Evolutionary conservation across 2,888 invertebrate genomes (phyloP), one percentile per base, ranked within the genome.

Genomic region (Neelides folsomi): DNA sequence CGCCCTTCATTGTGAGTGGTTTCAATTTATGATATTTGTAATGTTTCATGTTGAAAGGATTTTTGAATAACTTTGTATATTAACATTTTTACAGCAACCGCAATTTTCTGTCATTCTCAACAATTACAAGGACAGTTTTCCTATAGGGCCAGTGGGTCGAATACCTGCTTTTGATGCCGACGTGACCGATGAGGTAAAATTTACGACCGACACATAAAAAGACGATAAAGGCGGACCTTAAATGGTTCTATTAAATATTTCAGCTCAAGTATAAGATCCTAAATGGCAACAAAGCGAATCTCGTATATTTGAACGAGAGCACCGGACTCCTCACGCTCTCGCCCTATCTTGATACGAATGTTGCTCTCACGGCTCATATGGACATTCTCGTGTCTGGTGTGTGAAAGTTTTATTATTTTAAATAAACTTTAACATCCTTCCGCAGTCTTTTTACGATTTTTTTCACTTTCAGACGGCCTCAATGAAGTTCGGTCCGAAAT

Each of bases 161-260:
- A 85, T 95, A 35, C 95, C 95, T 1, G 95, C 94, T 0, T 82
- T 80, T 66, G 95, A 97, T 71, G 93, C 92, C 10, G 95, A 95
- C 72, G 89, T 93, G 27, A 85, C 86, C 5, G 93, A 94, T 68
- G 66, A 67, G 62, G 66, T 67, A 55, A 53, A 52, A 37, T 18
- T 15, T 49, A 20, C 43, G n/a, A 19, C 10, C 43, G n/a, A 19
- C 10, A 20, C 44, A 44, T 15, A 44, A 44, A 44, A 13, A 18
- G 19, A 44, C 34, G 13, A 19, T 19, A 20, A 27, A 27, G 10
- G 20, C 13, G 13, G 34, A 44, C 34, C 27, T 44, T 19, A 12
- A 44, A 44, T 27, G 44, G n/a, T 4, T 48, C 42, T 40, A 41
- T 45, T 43, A 49, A 35, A 20, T 42, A 45, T 39, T 51, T 47